Evolutionary conservation across 2,888 invertebrate genomes (phyloP), one percentile per base, ranked within the genome.

Genomic region (Colletes collaris): DNA sequence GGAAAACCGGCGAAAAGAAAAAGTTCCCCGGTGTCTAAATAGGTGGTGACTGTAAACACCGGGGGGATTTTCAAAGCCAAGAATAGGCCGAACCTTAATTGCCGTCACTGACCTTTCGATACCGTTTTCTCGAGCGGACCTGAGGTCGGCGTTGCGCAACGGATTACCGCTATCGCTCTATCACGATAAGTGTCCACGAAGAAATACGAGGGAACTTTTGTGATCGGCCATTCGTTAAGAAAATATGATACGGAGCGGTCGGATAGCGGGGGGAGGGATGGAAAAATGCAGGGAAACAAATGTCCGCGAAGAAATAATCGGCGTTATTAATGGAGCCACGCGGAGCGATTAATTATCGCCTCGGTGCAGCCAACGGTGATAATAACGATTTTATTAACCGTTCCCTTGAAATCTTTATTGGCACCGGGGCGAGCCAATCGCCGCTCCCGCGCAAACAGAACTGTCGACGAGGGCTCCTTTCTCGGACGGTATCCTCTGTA

Each of bases 101-200:
- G 67, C 67, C 69, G 72, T 68, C 37, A 76, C 72, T 81, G 82
- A 81, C 81, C 81, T 81, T 81, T 81, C 67, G 72, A 67, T 75
- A 81, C 44, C 65, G 71, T 76, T 81, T 70, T 58, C 82, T 46
- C 44, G 37, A 35, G 46, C 55, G 46, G 46, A 63, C 53, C 63
- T 11, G 66, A 60, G 79, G 58, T 78, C 79, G 59, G 3, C 50
- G 10, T 53, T 73, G 53, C 55, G 76, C 72, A 81, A 81, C 37
- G 70, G 46, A 64, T 66, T 56, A 50, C 8, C 35, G 56, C 56
- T 65, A 72, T 81, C 70, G 81, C 62, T 81, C 75, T 67, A 81
- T 81, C 76, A 62, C 81, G 74, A 81, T 60, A 49, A 56, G 5
- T 56, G 58, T 27, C 53, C 62, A 13, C 44, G 49, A 13, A 53